Evolutionary conservation across 2,113 vertebrate genomes (phyloP), one percentile per base, ranked within the genome.

Genomic region (Aviceda subcristata): DNA sequence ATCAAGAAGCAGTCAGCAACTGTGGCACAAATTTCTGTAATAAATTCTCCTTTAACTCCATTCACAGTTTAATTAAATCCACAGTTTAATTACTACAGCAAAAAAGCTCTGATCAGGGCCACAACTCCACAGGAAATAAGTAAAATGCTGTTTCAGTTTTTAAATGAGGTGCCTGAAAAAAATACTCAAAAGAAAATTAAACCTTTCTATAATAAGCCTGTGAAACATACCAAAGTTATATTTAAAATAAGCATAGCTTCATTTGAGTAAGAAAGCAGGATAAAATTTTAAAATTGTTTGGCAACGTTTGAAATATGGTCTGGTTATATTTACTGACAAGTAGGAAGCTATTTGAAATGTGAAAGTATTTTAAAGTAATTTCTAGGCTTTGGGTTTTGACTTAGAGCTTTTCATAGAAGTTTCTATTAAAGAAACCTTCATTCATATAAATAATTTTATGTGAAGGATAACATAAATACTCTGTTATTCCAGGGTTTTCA

Each of bases 11-110:
- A 60, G 21, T n/a, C 34, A 83, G 38, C 41, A 83, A 82, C 24
- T 36, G 12, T 15, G 62, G 30, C 41, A 86, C 34, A 77, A 32
- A 48, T 57, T 83, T 85, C 66, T 57, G 45, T 48, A 66, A 92
- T 77, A 77, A 90, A 62, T 66, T 53, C 27, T 88, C 64, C 60
- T 92, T 80, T 69, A 92, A 83, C 19, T 90, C 29, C 9, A 23
- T 80, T 86, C 67, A 53, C 36, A 41, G 38, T 69, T 95, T 82
- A 94, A 93, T 88, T 96, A 93, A 94, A 95, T 46, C n/a, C 34
- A 51, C 20, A 24, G 15, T 64, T 95, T 90, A 94, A 95, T 93
- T 92, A 82, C 39, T 55, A 30, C 11, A 43, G 34, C 1, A 76
- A 45, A 71, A 71, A 62, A 34, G 1, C 41, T 55, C n/a, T 41